A percentile compares a stretch with the other conserved stretches of the same genome.
phyloP scores from a whole-genome alignment of 2,888 invertebrate genomes.

The Metellina segmentata region DNA sequence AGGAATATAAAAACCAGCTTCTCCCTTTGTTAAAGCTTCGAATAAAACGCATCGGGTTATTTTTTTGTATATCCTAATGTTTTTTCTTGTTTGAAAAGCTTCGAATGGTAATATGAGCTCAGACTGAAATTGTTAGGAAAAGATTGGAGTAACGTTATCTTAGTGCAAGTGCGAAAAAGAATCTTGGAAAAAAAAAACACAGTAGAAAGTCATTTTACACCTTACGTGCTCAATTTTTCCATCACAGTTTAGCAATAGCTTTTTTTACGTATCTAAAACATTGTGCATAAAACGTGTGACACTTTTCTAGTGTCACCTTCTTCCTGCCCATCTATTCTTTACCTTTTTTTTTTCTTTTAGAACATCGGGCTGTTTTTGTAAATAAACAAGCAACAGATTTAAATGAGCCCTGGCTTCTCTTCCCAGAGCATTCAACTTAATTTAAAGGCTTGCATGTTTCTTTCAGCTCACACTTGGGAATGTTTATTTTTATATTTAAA shows the following conservation, averaged over 20 bases:
- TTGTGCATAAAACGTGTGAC: neutral
- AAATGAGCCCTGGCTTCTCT: slow-evolving; percentile 9
- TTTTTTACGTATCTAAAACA: slow-evolving; percentile 14
- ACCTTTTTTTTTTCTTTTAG: neutral
- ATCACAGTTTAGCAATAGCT: neutral
- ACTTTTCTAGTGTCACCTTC: neutral
- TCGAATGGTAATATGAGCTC: slow-evolving; percentile 18
- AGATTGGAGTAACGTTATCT: neutral
- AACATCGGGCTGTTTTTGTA: neutral
- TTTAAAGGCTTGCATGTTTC: neutral
- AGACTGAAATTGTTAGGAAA: slow-evolving; percentile 9
- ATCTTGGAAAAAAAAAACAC: neutral
- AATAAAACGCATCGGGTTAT: neutral
- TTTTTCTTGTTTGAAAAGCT: neutral
- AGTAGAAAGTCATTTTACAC: neutral
- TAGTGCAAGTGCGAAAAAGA: neutral
- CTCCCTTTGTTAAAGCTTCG: neutral
- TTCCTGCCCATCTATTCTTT: neutral
- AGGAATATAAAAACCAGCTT: neutral
- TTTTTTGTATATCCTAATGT: neutral
- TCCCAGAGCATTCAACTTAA: neutral
- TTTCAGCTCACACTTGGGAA: neutral
- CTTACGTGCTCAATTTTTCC: slow-evolving; percentile 29
- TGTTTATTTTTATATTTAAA: neutral
- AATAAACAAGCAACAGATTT: slow-evolving; percentile 9